phyloP scores from a whole-genome alignment of 2,797 vertebrate species.

The Lerista edwardsae region DNA sequence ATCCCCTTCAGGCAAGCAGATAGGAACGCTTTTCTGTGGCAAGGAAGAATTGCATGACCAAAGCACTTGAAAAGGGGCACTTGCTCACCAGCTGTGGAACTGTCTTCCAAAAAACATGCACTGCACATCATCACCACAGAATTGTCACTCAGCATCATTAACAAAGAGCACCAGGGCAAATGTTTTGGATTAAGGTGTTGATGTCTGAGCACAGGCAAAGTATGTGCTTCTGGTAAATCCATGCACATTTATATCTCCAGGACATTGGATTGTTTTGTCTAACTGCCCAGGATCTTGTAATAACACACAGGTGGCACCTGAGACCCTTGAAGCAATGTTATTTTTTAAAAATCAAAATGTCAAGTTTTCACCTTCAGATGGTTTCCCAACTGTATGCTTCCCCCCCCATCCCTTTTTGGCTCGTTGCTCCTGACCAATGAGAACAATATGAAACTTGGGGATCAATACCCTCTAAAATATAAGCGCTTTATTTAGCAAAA shows the following conservation, averaged over 20 bases:
- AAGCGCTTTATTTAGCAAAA: neutral
- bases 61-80: neutral
- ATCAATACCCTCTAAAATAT: neutral
- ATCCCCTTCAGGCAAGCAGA: neutral
- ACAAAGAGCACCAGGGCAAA: neutral
- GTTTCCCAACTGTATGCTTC: neutral
- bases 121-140: neutral
- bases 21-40: no score
- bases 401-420: neutral
- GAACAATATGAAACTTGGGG: neutral
- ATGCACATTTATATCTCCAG: neutral
- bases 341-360: neutral
- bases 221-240: constrained; percentile 7
- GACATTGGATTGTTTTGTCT: neutral
- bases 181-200: constrained; percentile 7
- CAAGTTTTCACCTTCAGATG: neutral
- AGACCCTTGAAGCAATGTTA: neutral
- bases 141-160: neutral
- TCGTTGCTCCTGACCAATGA: neutral
- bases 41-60: neutral
- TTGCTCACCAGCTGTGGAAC: neutral
- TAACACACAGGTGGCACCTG: neutral
- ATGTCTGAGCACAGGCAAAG: neutral
- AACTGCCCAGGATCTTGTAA: neutral
- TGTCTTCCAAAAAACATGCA: neutral